Percentiles rank a stretch among this genome's conserved stretches.
These are phyloP conservation scores for Gadopsis bispinosus DNA, from an alignment of 2,797 vertebrate genomes.

Conservation along the genomic window DNA sequence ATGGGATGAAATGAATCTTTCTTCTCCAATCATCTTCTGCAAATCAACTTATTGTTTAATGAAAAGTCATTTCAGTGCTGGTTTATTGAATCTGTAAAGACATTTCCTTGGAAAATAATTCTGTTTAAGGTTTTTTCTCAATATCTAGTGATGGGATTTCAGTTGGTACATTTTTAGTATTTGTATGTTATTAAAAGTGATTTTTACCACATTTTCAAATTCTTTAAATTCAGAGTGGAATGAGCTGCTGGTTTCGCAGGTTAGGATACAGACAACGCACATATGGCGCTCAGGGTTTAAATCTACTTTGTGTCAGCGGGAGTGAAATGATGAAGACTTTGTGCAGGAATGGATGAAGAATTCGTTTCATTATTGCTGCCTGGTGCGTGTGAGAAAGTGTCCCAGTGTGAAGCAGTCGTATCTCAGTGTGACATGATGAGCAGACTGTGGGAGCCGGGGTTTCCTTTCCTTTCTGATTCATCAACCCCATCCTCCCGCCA, in stretches of 20 bases:
- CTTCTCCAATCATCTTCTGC: neutral
- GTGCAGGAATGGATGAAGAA: neutral
- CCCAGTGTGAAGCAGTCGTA: conserved; percentile 34
- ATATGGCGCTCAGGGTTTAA: neutral
- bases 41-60: neutral
- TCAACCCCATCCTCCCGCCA: conserved; percentile 30
- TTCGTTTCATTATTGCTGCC: conserved; percentile 5
- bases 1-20: neutral
- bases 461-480: conserved; percentile 50
- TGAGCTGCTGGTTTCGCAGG: neutral
- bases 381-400: neutral
- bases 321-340: neutral
- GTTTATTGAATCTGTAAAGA: neutral
- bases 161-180: neutral
- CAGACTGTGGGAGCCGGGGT: conserved; percentile 6
- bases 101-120: neutral
- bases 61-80: neutral
- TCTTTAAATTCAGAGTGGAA: neutral
- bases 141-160: neutral
- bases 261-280: neutral
- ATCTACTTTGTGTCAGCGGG: neutral
- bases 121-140: neutral
- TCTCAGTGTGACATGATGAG: conserved; percentile 57
- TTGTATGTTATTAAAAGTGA: neutral
- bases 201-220: neutral